phyloP scores from a whole-genome alignment of 2,888 invertebrate genomes.

The Cosmorhoe ocellata region DNA sequence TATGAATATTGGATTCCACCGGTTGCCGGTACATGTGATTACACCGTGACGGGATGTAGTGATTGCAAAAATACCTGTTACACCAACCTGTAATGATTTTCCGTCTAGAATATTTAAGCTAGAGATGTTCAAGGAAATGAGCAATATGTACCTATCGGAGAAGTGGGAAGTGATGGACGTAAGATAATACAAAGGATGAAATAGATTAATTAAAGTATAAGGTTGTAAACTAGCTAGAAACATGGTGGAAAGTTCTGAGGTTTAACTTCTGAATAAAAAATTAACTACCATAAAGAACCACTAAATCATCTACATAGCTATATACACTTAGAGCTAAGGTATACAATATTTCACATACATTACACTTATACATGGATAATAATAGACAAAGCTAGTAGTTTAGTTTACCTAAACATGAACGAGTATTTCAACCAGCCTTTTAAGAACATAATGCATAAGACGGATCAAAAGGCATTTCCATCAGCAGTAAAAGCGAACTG shows the following conservation, averaged over 20 bases:
- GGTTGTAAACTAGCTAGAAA: too few species aligned
- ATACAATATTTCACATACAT: too few species aligned
- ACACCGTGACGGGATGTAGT: constrained; percentile 18
- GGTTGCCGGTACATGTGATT: constrained; percentile 16
- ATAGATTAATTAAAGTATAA: too few species aligned
- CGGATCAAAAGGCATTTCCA: not conserved
- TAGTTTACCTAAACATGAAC: too few species aligned
- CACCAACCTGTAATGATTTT: constrained; percentile 3
- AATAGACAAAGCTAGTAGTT: too few species aligned
- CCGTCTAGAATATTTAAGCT: not conserved
- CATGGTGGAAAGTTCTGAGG: too few species aligned
- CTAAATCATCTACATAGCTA: too few species aligned
- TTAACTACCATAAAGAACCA: too few species aligned
- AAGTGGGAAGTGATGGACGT: not conserved
- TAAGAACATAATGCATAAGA: not conserved
- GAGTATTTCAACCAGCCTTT: not conserved
- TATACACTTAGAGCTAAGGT: too few species aligned
- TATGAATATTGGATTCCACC: constrained; percentile 40
- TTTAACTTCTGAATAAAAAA: too few species aligned
- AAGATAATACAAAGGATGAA: not conserved
- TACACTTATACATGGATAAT: too few species aligned
- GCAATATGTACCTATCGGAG: not conserved
- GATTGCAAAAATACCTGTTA: constrained; percentile 18
- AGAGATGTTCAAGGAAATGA: too few species aligned
- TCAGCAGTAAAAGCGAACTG: not conserved